Conservation (phyloP, 2,113 vertebrate species). For the Pitta sordida region DNA sequence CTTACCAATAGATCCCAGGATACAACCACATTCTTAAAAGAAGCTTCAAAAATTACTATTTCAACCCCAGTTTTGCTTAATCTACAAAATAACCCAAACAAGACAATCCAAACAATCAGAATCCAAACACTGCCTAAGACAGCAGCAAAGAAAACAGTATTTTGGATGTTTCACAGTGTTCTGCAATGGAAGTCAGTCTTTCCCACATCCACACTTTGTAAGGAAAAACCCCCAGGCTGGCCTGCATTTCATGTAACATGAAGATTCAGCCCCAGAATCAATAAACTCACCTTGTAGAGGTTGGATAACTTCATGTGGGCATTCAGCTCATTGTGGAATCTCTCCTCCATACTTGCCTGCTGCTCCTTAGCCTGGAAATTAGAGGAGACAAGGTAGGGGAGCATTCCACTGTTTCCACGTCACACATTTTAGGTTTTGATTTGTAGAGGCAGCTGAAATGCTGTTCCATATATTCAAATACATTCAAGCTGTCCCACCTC, state of each 20-base stretch:
- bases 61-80: background rate
- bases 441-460: background rate
- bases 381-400: background rate
- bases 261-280: background rate
- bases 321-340: conserved; percentile 91
- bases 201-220: background rate
- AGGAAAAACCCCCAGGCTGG: fast-evolving
- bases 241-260: background rate
- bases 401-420: background rate
- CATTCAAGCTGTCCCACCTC: conserved; percentile 72
- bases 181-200: background rate
- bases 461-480: background rate
- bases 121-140: background rate
- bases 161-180: background rate
- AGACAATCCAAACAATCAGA: background rate
- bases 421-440: background rate
- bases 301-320: conserved; percentile 93
- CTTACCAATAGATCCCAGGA: background rate
- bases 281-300: conserved; percentile 86
- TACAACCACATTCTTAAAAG: background rate
- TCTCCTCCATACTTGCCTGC: conserved; percentile 86
- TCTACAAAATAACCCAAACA: background rate
- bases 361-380: conserved; percentile 86
- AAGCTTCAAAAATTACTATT: background rate
- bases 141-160: background rate